These are phyloP conservation scores for Oceanodroma tethys DNA, from an alignment of 2,113 vertebrate genomes.

Conservation along the genomic window DNA sequence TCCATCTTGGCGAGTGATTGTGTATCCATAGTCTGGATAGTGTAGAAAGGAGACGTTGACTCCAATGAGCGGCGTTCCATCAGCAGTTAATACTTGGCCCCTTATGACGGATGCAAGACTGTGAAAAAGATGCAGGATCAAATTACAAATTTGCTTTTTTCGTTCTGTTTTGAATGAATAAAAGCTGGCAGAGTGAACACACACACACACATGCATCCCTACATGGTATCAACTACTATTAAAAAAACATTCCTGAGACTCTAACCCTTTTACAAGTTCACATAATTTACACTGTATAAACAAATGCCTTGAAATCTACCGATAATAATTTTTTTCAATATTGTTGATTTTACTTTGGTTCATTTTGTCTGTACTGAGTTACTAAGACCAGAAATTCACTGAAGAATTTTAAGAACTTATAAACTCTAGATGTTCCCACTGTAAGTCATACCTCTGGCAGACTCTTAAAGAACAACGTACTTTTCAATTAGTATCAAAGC, in stretches of 20 bases:
- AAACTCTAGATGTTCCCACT: conserved; percentile 9
- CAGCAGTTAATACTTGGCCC: conserved; percentile 94
- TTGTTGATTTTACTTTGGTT: conserved; percentile 23
- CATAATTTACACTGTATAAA: conserved; percentile 60
- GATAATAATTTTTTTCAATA: conserved; percentile 34
- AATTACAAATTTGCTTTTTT: not conserved
- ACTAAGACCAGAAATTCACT: conserved; percentile 57
- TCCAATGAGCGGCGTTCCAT: conserved; percentile 95
- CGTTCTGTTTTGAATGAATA: not conserved
- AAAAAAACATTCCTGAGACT: conserved; percentile 38
- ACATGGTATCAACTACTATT: conserved; percentile 25
- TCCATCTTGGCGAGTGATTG: conserved; percentile 94
- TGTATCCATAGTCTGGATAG: conserved; percentile 91
- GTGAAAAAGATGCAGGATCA: conserved; percentile 65
- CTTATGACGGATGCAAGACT: conserved; percentile 95
- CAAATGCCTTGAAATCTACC: conserved; percentile 20
- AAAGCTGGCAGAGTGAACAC: not conserved
- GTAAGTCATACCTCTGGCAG: conserved; percentile 51
- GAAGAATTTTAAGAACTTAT: conserved; percentile 56
- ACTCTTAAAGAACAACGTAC: conserved; percentile 61
- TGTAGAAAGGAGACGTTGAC: conserved; percentile 97
- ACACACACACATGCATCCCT: not conserved
- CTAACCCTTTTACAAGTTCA: conserved; percentile 46
- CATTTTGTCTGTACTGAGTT: conserved; percentile 24
- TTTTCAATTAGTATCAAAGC: conserved; percentile 76